Conservation (phyloP, 2,888 invertebrate species). For the Hemithea aestivaria region DNA sequence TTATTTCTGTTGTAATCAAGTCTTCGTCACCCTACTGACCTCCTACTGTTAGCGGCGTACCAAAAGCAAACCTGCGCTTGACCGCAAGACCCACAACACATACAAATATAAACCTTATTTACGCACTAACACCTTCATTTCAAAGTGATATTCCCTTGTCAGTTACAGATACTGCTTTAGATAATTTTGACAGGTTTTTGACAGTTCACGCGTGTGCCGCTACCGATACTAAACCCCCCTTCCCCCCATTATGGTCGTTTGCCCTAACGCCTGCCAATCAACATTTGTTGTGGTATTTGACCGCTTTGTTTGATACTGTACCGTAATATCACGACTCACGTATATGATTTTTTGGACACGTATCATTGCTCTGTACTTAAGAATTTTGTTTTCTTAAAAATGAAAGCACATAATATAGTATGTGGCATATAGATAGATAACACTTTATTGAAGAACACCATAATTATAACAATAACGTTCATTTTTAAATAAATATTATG, state of each 20-base stretch:
- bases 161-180: constrained; percentile 29
- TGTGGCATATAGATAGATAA: no score
- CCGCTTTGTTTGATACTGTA: constrained; percentile 32
- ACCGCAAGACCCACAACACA: constrained; percentile 43
- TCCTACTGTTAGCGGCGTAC: constrained; percentile 53
- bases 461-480: no score
- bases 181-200: constrained; percentile 49
- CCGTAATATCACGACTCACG: constrained; percentile 10
- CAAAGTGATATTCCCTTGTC: constrained; percentile 23
- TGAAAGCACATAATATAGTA: no score
- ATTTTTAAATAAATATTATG: no score
- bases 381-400: no score
- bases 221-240: constrained; percentile 36
- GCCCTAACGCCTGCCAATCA: constrained; percentile 42
- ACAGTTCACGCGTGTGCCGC: constrained; percentile 64
- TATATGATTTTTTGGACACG: no score
- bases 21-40: constrained; percentile 39
- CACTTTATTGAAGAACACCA: no score
- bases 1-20: not conserved
- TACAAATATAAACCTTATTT: constrained; percentile 25
- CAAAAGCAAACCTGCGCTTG: constrained; percentile 45
- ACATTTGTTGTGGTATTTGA: constrained; percentile 38
- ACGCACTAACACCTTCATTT: constrained; percentile 13
- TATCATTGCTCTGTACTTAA: no score
- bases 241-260: no score